Percentiles rank a stretch among this genome's conserved stretches.
Evolutionary conservation across 2,888 invertebrate species (phyloP).

Genomic region (Nephrotoma guestfalica): DNA sequence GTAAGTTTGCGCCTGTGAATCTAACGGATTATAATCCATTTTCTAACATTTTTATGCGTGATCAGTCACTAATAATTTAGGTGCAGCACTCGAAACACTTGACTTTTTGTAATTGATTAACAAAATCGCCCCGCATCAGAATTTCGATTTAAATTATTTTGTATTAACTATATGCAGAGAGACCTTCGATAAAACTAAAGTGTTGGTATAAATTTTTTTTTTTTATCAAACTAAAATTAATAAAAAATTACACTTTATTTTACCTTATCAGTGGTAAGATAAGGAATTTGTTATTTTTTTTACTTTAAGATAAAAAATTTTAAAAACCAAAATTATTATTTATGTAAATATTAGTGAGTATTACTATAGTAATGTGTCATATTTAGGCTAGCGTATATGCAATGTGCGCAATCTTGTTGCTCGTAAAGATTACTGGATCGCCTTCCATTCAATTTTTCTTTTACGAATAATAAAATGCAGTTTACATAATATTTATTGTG

Average conservation of each 20-base stretch:
- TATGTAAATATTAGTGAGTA: no score
- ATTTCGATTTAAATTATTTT: neutral
- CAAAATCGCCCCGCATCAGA: neutral
- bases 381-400: no score
- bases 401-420: no score
- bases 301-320: neutral
- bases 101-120: neutral
- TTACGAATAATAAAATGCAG: no score
- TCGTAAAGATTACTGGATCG: no score
- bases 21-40: neutral
- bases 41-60: neutral
- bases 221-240: neutral
- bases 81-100: neutral
- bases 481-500: no score
- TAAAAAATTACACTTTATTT: neutral
- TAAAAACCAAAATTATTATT: neutral
- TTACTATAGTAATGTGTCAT: no score
- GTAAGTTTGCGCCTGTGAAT: neutral
- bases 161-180: neutral
- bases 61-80: neutral
- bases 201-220: neutral
- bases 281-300: neutral
- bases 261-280: neutral
- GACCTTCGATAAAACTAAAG: neutral
- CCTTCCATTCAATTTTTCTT: no score